Evolutionary conservation across 2,888 invertebrate species (phyloP).

Genomic region (Platycheirus rosarum): DNA sequence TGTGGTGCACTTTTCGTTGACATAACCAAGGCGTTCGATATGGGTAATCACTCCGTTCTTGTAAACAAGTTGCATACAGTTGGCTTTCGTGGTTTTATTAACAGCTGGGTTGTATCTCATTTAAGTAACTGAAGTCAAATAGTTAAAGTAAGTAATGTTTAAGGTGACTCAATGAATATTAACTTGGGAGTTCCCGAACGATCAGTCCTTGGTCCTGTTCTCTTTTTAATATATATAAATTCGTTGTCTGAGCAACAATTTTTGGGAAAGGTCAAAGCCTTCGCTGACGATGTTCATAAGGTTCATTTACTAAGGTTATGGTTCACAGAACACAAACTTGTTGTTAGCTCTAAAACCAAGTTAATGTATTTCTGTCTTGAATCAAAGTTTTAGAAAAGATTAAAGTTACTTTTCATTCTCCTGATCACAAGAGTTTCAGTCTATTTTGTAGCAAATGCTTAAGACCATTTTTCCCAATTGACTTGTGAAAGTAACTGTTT

Average conservation of each 20-base stretch:
- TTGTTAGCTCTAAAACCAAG: too few species aligned
- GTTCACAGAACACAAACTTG: too few species aligned
- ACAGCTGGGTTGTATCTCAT: neutral
- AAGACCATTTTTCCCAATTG: too few species aligned
- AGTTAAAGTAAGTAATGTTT: too few species aligned
- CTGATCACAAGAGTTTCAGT: constrained; percentile 1
- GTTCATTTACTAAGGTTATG: too few species aligned
- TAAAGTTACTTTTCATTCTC: too few species aligned
- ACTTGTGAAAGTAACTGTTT: too few species aligned
- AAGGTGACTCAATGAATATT: neutral
- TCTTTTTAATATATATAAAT: constrained; percentile 18
- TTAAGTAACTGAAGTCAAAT: too few species aligned
- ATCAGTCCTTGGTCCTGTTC: constrained; percentile 7
- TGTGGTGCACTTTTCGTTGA: constrained; percentile 22
- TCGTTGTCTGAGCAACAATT: constrained; percentile 1
- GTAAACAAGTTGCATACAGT: neutral
- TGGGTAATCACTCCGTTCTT: constrained; percentile 15
- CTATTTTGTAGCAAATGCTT: neutral
- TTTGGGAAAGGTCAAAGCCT: neutral
- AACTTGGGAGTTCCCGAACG: constrained; percentile 9
- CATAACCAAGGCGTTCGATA: constrained; percentile 31
- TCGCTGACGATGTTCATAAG: constrained; percentile 12
- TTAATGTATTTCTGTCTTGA: too few species aligned
- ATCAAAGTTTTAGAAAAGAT: too few species aligned
- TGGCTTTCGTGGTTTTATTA: constrained; percentile 21